Conservation (phyloP, 2,888 invertebrate species). For the Lasioglossum vierecki region DNA sequence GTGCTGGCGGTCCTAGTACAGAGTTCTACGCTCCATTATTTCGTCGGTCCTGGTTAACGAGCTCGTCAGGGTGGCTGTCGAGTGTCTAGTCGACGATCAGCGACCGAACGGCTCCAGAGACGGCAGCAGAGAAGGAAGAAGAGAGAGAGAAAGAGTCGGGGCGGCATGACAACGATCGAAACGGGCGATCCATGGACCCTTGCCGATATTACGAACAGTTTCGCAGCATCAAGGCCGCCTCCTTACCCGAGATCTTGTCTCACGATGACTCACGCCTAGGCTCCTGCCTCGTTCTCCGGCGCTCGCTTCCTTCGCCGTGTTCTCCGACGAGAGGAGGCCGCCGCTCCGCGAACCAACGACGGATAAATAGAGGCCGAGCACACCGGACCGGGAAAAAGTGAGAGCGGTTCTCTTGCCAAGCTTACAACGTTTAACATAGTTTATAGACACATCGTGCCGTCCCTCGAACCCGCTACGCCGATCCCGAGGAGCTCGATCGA, state of each 20-base stretch:
- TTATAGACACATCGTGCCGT: slow-evolving; percentile 56
- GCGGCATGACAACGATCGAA: slow-evolving; percentile 63
- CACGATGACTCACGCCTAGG: slow-evolving; percentile 73
- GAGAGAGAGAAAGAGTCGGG: slow-evolving; percentile 31
- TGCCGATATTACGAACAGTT: slow-evolving; percentile 78
- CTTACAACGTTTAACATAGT: slow-evolving; percentile 58
- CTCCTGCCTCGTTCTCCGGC: slow-evolving; percentile 65
- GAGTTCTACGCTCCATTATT: not conserved
- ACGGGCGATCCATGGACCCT: slow-evolving; percentile 66
- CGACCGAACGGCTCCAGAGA: not conserved
- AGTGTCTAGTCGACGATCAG: not conserved
- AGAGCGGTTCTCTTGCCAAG: slow-evolving; percentile 43
- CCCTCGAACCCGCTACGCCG: slow-evolving; percentile 22
- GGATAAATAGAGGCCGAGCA: slow-evolving; percentile 43
- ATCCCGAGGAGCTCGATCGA: slow-evolving; percentile 43
- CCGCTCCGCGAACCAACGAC: slow-evolving; percentile 36
- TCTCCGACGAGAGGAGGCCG: slow-evolving; percentile 13
- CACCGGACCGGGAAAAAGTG: slow-evolving; percentile 30
- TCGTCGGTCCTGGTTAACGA: not conserved
- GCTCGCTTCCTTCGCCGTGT: slow-evolving; percentile 55
- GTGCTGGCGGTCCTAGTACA: not conserved
- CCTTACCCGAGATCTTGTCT: slow-evolving; percentile 80
- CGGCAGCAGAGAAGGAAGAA: not conserved
- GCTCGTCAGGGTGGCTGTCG: not conserved
- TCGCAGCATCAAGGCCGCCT: slow-evolving; percentile 78